A percentile compares a stretch with the other conserved stretches of the same genome.
Evolutionary conservation across 2,888 invertebrate species (phyloP).

Genomic region (Hydraecia micacea): DNA sequence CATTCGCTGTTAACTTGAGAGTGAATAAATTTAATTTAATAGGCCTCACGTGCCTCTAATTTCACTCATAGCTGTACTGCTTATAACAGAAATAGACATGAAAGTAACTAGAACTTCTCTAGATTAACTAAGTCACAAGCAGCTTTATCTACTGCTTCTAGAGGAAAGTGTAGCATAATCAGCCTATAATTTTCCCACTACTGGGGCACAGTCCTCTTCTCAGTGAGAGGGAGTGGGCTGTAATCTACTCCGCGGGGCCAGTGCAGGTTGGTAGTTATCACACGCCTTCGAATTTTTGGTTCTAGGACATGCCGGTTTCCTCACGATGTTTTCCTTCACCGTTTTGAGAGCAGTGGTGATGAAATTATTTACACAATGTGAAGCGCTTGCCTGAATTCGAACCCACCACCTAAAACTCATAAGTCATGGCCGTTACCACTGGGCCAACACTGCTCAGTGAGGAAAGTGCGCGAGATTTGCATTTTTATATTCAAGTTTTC

Average conservation of each 20-base stretch:
- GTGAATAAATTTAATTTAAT: background rate
- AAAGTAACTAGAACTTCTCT: background rate
- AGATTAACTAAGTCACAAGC: background rate
- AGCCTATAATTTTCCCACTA: background rate
- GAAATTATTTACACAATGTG: background rate
- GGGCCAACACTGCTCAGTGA: background rate
- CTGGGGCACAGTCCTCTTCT: background rate
- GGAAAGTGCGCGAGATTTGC: background rate
- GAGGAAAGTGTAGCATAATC: background rate
- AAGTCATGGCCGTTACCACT: background rate
- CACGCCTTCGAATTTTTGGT: background rate
- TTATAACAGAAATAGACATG: background rate
- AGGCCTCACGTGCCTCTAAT: background rate
- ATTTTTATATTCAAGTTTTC: background rate
- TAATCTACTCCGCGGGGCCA: background rate
- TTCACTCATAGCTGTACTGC: background rate
- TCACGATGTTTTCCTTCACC: no score
- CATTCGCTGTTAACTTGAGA: conserved; percentile 6
- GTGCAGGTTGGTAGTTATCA: background rate
- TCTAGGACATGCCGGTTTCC: background rate
- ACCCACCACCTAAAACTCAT: background rate
- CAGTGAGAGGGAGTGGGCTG: background rate
- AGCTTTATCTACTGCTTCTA: background rate
- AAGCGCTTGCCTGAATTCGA: background rate
- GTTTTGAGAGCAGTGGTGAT: background rate